A percentile compares a stretch with the other conserved stretches of the same genome.
Conservation (phyloP, 2,113 vertebrate genomes). For the Phalacrocorax pelagicus region DNA sequence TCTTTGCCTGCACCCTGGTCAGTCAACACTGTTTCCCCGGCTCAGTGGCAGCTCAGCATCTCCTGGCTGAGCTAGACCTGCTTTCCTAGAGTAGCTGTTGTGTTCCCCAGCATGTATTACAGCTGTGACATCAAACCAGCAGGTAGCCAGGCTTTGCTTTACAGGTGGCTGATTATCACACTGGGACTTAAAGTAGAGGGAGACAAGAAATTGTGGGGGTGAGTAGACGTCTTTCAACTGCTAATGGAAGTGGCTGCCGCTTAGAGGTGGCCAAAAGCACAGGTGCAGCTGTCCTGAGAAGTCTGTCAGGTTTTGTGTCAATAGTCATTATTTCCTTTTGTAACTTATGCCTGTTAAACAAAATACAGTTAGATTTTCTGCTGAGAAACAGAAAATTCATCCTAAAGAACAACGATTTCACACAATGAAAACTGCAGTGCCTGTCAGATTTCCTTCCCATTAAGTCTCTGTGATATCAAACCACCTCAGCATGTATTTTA, state of each 20-base stretch:
- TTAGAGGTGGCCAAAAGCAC: not conserved
- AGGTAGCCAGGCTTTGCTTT: not conserved
- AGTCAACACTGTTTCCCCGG: not conserved
- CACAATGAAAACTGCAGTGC: not conserved
- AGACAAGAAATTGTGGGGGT: not conserved
- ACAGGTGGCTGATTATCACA: not conserved
- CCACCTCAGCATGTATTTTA: not conserved
- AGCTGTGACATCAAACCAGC: not conserved
- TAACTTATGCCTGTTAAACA: not conserved
- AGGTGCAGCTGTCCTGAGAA: not conserved
- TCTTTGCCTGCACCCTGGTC: not conserved
- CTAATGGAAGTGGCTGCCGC: slow-evolving; percentile 11
- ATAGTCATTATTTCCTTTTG: not conserved
- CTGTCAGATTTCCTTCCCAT: not conserved
- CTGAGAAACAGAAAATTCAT: not conserved
- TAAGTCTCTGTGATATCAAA: not conserved
- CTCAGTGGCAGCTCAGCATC: not conserved
- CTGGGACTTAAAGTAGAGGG: not conserved
- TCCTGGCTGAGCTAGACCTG: not conserved
- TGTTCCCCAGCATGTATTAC: not conserved
- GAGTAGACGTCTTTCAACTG: not conserved
- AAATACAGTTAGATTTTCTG: not conserved
- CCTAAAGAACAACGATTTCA: not conserved
- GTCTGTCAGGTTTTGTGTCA: not conserved
- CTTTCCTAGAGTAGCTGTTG: not conserved